Evolutionary conservation across 2,797 vertebrate genomes (phyloP).

Genomic region (Nannoperca obscura): DNA sequence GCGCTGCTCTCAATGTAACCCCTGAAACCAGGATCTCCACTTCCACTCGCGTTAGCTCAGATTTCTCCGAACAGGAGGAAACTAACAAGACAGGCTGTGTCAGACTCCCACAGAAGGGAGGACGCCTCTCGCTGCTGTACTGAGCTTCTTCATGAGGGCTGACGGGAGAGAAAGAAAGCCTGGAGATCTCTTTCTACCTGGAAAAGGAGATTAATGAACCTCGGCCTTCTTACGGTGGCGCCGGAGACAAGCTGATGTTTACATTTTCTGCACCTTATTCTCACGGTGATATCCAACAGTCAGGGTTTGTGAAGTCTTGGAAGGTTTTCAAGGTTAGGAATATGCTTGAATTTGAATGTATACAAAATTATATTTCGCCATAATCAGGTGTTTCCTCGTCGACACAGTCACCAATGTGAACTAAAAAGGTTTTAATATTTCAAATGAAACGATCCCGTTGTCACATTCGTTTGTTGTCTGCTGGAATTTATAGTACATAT

Average conservation of each 20-base stretch:
- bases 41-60: constrained; percentile 27
- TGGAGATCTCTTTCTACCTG: constrained; percentile 11
- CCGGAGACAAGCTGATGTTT: constrained; percentile 19
- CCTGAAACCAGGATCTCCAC: constrained; percentile 26
- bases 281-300: neutral
- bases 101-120: constrained; percentile 16
- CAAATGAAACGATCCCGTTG: too few species aligned
- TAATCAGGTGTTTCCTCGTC: too few species aligned
- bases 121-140: constrained; percentile 11
- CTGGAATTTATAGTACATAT: too few species aligned
- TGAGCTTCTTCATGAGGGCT: neutral
- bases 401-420: too few species aligned
- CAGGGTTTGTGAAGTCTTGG: too few species aligned
- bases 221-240: neutral
- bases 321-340: too few species aligned
- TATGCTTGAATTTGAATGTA: too few species aligned
- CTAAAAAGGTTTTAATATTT: too few species aligned
- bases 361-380: too few species aligned
- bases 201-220: constrained; percentile 43
- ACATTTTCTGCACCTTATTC: neutral
- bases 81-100: constrained; percentile 39
- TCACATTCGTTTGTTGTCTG: too few species aligned
- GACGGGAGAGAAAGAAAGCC: constrained; percentile 28
- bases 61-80: constrained; percentile 28
- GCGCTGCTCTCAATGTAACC: constrained; percentile 6